Evolutionary conservation across 2,113 vertebrate genomes (phyloP).

Genomic region (Pollimyrus isidori): DNA sequence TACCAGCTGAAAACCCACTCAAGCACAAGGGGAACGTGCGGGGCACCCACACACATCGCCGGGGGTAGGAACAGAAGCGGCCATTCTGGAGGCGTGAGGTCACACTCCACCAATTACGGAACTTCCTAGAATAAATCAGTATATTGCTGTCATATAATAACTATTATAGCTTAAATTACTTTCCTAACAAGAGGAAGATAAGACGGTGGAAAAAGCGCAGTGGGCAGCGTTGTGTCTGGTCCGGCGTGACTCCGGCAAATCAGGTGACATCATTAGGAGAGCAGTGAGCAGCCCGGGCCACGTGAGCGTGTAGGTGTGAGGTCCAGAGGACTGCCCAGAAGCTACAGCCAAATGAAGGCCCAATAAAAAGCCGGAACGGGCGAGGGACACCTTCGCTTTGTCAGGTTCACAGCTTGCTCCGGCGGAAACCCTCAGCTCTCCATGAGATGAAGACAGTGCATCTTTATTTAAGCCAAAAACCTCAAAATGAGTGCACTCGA

Average conservation of each 20-base stretch:
- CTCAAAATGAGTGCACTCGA: not conserved
- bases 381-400: not conserved
- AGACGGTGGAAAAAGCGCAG: not conserved
- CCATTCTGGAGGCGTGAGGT: not conserved
- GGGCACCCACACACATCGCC: not conserved
- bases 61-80: not conserved
- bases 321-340: not conserved
- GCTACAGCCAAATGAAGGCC: not conserved
- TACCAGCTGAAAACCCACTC: not conserved
- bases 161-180: not conserved
- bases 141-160: not conserved
- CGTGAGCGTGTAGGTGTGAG: not conserved
- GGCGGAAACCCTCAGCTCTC: not conserved
- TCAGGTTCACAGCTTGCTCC: not conserved
- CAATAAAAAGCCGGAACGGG: not conserved
- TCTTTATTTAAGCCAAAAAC: not conserved
- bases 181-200: not conserved
- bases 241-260: not conserved
- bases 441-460: not conserved
- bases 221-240: not conserved
- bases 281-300: not conserved
- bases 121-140: not conserved
- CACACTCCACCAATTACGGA: not conserved
- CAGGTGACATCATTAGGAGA: not conserved
- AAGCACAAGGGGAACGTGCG: not conserved